phyloP scores from a whole-genome alignment of 2,888 invertebrate genomes.

The Hyposoter didymator region DNA sequence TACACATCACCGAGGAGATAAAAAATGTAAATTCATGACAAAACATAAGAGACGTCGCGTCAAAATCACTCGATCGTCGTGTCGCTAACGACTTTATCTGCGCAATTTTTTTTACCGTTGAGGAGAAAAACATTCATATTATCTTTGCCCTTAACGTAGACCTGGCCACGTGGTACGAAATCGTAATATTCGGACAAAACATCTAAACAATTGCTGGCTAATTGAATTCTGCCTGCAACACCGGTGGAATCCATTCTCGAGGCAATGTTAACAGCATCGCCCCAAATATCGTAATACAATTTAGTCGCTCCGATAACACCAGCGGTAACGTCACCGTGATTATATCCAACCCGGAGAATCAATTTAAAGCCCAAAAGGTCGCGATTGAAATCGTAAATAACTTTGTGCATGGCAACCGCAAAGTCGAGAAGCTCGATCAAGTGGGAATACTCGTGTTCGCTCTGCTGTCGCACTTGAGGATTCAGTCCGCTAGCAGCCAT shows the following conservation, averaged over 20 bases:
- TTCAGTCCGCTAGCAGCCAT: slow-evolving; percentile 99
- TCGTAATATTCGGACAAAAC: slow-evolving; percentile 91
- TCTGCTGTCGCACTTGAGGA: slow-evolving; percentile 89
- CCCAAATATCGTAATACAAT: slow-evolving; percentile 99
- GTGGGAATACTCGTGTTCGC: slow-evolving; percentile 90
- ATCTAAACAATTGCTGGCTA: slow-evolving; percentile 90
- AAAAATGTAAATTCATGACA: slow-evolving; percentile 13
- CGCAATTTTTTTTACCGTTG: slow-evolving; percentile 84
- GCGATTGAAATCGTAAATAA: slow-evolving; percentile 94
- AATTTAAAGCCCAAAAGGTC: slow-evolving; percentile 96
- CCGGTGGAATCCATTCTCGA: slow-evolving; percentile 99
- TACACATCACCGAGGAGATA: slow-evolving; percentile 1
- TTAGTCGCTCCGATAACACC: slow-evolving; percentile 98
- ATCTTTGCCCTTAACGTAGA: slow-evolving; percentile 98
- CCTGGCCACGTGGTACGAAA: slow-evolving; percentile 96
- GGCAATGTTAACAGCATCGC: slow-evolving; percentile 98
- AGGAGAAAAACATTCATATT: slow-evolving; percentile 96
- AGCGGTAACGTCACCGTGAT: slow-evolving; percentile 98
- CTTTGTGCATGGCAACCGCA: slow-evolving; percentile 95
- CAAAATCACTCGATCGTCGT: slow-evolving; percentile 14
- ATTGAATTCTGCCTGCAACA: slow-evolving; percentile 93
- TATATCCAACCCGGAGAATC: slow-evolving; percentile 94
- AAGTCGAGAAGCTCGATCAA: slow-evolving; percentile 96
- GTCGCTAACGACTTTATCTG: slow-evolving; percentile 14
- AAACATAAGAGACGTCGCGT: not conserved